Evolutionary conservation across 2,797 vertebrate species (phyloP).

Genomic region (Oceanodroma leucorhoa): DNA sequence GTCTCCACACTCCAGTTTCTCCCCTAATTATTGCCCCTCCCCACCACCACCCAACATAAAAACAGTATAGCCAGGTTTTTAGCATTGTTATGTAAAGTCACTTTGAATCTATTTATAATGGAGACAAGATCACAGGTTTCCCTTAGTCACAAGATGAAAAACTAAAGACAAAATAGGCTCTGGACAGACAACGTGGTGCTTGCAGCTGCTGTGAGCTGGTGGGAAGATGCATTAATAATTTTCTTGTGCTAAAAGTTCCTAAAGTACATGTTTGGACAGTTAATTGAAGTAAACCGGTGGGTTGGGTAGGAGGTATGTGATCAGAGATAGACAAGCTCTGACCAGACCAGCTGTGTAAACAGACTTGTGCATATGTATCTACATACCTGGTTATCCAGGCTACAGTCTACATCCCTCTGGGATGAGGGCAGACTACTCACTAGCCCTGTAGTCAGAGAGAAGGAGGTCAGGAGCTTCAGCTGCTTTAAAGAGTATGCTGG

Average conservation of each 20-base stretch:
- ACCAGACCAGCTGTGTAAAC: background rate
- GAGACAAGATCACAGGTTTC: background rate
- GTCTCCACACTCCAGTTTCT: background rate
- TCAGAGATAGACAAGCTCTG: background rate
- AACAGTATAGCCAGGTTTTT: background rate
- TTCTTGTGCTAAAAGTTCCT: background rate
- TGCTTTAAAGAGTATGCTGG: background rate
- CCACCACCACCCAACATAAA: too few relatives aligned
- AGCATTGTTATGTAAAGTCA: background rate
- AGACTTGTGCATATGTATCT: background rate
- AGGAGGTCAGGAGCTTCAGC: background rate
- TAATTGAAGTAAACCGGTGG: background rate
- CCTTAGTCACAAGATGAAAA: background rate
- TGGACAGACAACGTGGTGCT: background rate
- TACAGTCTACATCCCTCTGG: background rate
- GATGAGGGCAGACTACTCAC: background rate
- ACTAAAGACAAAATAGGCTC: background rate
- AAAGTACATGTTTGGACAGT: background rate
- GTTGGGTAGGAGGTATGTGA: background rate
- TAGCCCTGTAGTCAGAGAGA: background rate
- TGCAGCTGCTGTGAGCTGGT: background rate
- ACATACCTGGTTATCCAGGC: background rate
- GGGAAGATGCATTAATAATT: background rate
- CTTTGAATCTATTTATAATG: background rate
- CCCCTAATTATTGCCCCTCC: too few relatives aligned